Conservation (phyloP, 2,888 invertebrate genomes). For the Nomada ferruginata region DNA sequence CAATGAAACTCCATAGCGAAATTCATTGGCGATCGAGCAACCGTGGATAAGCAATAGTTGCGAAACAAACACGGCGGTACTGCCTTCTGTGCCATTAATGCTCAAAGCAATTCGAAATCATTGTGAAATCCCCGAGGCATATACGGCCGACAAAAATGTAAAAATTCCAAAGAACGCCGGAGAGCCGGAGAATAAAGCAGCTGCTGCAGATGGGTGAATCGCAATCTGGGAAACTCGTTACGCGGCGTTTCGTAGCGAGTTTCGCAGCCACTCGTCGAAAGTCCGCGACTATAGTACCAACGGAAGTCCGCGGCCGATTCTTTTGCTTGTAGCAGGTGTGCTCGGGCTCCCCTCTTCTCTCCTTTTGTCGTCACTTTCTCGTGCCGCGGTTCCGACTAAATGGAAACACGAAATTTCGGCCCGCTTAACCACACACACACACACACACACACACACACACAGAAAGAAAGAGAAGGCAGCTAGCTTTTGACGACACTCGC, state of each 20-base stretch:
- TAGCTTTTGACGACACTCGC: constrained; percentile 29
- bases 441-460: not conserved
- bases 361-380: constrained; percentile 36
- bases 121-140: too few relatives aligned
- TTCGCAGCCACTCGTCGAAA: constrained; percentile 23
- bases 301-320: constrained; percentile 37
- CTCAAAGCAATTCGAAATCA: not conserved
- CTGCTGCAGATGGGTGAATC: constrained; percentile 34
- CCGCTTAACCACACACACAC: constrained; percentile 1
- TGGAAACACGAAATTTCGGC: constrained; percentile 46
- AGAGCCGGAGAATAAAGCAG: constrained; percentile 24
- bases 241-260: constrained; percentile 16
- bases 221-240: constrained; percentile 43
- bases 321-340: not conserved
- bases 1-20: not conserved
- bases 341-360: not conserved
- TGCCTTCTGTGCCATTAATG: not conserved
- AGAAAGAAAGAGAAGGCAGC: not conserved
- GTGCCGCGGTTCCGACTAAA: constrained; percentile 28
- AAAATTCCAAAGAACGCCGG: not conserved
- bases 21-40: constrained; percentile 15
- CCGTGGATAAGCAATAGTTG: not conserved
- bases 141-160: not conserved
- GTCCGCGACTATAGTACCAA: constrained; percentile 2
- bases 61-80: not conserved